Evolutionary conservation across 2,797 vertebrate genomes (phyloP).

Genomic region (Oreortyx pictus): DNA sequence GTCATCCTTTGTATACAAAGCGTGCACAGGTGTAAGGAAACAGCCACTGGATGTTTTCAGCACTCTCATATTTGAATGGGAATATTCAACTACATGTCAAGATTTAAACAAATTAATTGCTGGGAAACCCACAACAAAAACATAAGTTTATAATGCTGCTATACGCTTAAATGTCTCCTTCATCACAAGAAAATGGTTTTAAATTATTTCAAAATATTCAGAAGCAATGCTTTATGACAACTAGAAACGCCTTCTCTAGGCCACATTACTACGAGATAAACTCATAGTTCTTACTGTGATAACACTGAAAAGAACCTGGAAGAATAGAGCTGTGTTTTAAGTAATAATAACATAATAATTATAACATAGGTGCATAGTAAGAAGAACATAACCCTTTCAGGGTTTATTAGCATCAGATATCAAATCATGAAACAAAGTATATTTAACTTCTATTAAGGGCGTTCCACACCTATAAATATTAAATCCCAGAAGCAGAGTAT

Average conservation of each 20-base stretch:
- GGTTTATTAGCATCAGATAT: not conserved
- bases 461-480: not conserved
- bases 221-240: not conserved
- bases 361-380: not conserved
- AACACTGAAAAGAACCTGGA: not conserved
- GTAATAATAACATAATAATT: not conserved
- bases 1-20: not conserved
- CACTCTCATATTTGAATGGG: not conserved
- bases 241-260: not conserved
- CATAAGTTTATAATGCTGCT: not conserved
- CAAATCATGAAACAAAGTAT: not conserved
- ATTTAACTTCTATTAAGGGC: not conserved
- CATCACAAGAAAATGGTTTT: not conserved
- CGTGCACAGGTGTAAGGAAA: not conserved
- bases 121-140: not conserved
- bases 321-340: fast-evolving
- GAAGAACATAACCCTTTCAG: not conserved
- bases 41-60: not conserved
- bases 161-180: not conserved
- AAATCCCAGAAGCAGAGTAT: not conserved
- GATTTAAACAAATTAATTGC: not conserved
- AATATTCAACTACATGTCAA: not conserved
- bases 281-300: not conserved
- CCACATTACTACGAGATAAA: not conserved
- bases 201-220: not conserved